Base-by-base conservation (phyloP, 2,113 vertebrate genomes). In the Seriola quinqueradiata region DNA sequence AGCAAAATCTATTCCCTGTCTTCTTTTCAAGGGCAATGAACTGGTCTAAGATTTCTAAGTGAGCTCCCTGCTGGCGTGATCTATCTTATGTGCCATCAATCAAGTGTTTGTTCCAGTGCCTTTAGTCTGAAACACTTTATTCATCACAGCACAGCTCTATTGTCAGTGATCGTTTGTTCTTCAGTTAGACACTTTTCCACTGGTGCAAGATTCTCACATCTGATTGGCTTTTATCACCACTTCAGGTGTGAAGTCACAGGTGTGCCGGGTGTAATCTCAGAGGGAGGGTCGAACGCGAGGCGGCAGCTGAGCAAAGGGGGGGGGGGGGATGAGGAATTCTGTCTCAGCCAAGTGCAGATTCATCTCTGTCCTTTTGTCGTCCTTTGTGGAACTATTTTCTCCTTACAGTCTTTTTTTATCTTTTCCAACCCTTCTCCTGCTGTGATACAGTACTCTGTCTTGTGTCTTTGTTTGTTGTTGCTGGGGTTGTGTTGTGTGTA, bases 181-280 rank as follows among this genome's bases (percentile, higher is more conserved):
- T 61, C n/a, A 34, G 28, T 32, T 55, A 25, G 66, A 69, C 61
- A 74, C 28, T 28, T 81, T 79, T 70, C 70, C 69, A 61, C 3
- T 40, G 70, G 38, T 64, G 74, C 46, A 21, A 81, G 75, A 78
- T 79, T 92, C 81, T 90, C 89, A 87, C 90, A 11, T 92, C 67
- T 60, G 81, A 92, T 89, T 89, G 88, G 77, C 86, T 90, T 91
- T 90, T 87, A 63, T 84, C 79, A 66, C 83, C 70, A 77, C 71
- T 76, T 79, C 79, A 91, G 85, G 91, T 91, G 87, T 85, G 79
- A 92, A 89, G 83, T 91, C 83, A 71, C 91, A 91, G 84, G 90
- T 88, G 73, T 44, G 44, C 52, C 3, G 25, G 40, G 76, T 87
- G 76, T 78, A 59, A 87, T 80, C 46, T 9, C 80, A 80, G 76